A percentile compares a stretch with the other conserved stretches of the same genome.
Evolutionary conservation across 2,888 invertebrate genomes (phyloP).

Genomic region (Palloptera scutellata): DNA sequence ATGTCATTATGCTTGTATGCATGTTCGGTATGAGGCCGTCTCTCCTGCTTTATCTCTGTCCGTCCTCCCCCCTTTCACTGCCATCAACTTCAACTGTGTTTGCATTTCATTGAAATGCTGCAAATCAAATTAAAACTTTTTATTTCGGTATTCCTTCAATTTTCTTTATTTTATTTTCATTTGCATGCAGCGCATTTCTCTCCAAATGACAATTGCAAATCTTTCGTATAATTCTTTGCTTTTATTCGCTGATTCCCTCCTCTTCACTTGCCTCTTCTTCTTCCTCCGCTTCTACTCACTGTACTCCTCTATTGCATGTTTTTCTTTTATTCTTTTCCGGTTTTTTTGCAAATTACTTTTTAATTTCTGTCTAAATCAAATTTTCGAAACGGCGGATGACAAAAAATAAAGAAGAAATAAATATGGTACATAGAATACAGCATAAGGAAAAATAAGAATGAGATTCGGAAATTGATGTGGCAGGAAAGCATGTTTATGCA

Average conservation of each 20-base stretch:
- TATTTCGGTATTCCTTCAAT: slow-evolving; percentile 36
- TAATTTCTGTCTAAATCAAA: slow-evolving; percentile 51
- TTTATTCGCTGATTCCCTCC: no score
- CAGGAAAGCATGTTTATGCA: slow-evolving; percentile 16
- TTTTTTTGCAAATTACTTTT: slow-evolving; percentile 48
- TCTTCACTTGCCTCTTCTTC: background rate
- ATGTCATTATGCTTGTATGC: no score
- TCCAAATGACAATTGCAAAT: slow-evolving; percentile 51
- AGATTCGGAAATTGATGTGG: background rate
- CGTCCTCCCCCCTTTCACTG: slow-evolving; percentile 14
- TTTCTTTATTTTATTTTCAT: slow-evolving; percentile 38
- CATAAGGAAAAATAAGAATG: no score
- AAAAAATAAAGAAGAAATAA: background rate
- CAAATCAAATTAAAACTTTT: slow-evolving; percentile 58
- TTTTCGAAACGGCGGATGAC: slow-evolving; percentile 23
- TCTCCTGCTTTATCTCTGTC: background rate
- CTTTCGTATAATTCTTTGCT: slow-evolving; percentile 26
- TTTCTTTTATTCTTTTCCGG: slow-evolving; percentile 17
- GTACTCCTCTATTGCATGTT: background rate
- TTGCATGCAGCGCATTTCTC: slow-evolving; percentile 45
- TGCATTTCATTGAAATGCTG: slow-evolving; percentile 58
- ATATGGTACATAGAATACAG: no score
- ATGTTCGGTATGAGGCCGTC: background rate
- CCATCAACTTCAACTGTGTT: slow-evolving; percentile 40
- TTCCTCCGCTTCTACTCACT: no score